phyloP scores from a whole-genome alignment of 1,140 invertebrate species.

The Sitophilus oryzae region DNA sequence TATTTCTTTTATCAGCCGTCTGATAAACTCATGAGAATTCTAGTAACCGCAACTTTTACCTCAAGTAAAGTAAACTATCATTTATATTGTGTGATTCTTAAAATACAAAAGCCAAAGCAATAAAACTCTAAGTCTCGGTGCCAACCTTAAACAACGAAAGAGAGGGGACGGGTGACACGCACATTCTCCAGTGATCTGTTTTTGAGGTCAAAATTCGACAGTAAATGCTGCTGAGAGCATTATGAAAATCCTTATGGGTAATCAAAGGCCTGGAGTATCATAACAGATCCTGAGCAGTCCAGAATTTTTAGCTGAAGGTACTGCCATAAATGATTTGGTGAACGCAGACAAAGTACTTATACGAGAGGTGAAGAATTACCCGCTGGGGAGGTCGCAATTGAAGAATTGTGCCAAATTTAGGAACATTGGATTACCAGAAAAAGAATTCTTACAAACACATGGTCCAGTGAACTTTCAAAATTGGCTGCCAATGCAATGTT shows the following conservation, averaged over 20 bases:
- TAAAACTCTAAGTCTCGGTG: no score
- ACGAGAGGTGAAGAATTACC: conserved; percentile 88
- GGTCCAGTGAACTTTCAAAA: conserved; percentile 98
- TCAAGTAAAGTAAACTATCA: no score
- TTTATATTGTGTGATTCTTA: no score
- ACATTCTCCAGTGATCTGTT: no score
- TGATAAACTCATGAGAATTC: no score
- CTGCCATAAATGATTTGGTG: conserved; percentile 90
- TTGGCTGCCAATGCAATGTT: conserved; percentile 97
- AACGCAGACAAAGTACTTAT: conserved; percentile 94
- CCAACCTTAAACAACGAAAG: no score
- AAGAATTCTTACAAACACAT: conserved; percentile 95
- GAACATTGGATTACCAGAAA: conserved; percentile 91
- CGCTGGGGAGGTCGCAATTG: conserved; percentile 79
- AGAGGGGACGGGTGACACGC: no score
- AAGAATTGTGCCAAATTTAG: conserved; percentile 83
- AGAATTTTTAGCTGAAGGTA: conserved; percentile 94
- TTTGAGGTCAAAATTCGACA: no score
- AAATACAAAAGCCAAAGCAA: no score
- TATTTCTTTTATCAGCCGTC: no score
- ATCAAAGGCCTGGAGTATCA: conserved; percentile 68
- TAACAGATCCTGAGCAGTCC: conserved; percentile 96
- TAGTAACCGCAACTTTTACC: no score
- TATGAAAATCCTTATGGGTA: conserved; percentile 86
- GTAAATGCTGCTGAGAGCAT: conserved; percentile 97